These are phyloP conservation scores for Lytechinus variegatus DNA, from an alignment of 35 echinoderm and acorn worm genomes.

Conservation along the genomic window DNA sequence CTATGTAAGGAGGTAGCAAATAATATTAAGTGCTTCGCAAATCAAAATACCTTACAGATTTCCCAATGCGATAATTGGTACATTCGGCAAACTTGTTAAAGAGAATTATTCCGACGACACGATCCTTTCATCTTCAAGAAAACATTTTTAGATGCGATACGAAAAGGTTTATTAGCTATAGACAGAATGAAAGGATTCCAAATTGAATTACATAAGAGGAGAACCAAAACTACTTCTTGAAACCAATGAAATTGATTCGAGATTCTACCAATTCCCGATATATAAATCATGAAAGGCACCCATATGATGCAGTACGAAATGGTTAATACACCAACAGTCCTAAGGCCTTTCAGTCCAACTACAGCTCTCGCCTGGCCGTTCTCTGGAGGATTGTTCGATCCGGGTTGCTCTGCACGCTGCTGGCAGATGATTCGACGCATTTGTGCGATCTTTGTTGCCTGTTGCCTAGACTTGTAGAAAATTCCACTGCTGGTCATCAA, in stretches of 20 bases:
- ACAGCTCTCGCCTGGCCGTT: not conserved
- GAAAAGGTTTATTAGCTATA: not conserved
- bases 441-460: not conserved
- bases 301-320: not conserved
- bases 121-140: not conserved
- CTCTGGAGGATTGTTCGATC: not conserved
- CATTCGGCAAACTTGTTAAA: too few species aligned
- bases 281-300: not conserved
- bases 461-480: not conserved
- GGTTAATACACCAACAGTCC: not conserved
- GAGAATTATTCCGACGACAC: not conserved
- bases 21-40: too few species aligned
- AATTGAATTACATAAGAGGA: not conserved
- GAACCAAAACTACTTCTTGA: not conserved
- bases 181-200: not conserved
- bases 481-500: constrained; percentile 1
- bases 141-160: not conserved
- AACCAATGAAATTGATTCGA: not conserved
- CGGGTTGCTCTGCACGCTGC: not conserved
- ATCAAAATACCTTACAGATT: too few species aligned
- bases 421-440: not conserved
- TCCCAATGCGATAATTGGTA: too few species aligned
- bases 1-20: too few species aligned
- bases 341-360: not conserved
- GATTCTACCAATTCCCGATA: not conserved